Evolutionary conservation across 1,140 invertebrate species (phyloP).

Genomic region (Hyles vespertilio): DNA sequence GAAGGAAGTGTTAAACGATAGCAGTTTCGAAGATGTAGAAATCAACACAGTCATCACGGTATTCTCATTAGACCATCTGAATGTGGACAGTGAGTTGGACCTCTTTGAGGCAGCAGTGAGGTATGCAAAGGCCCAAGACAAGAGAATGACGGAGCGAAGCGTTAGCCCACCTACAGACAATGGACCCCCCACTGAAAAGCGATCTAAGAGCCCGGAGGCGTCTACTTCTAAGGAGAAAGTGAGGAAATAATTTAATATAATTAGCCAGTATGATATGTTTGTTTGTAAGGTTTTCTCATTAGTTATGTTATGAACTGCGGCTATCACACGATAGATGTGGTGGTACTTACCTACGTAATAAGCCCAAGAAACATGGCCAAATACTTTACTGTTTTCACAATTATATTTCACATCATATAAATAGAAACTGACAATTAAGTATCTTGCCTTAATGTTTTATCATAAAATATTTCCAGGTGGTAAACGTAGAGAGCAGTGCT

Average conservation of each 20-base stretch:
- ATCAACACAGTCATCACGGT: conserved; percentile 83
- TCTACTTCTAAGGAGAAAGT: conserved; percentile 57
- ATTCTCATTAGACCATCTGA: conserved; percentile 83
- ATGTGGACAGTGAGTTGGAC: conserved; percentile 84
- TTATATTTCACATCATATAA: too few relatives aligned
- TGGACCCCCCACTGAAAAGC: conserved; percentile 27
- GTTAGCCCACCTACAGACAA: conserved; percentile 34
- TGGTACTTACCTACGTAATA: too few relatives aligned
- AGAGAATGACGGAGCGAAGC: conserved; percentile 42
- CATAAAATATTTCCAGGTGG: conserved; percentile 33
- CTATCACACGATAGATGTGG: too few relatives aligned
- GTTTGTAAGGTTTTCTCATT: too few relatives aligned
- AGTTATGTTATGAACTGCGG: too few relatives aligned
- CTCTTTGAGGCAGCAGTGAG: conserved; percentile 83
- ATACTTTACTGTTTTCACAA: too few relatives aligned
- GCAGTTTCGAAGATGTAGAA: conserved; percentile 86
- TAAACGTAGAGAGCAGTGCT: conserved; percentile 59
- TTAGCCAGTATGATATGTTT: too few relatives aligned
- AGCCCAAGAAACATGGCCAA: too few relatives aligned
- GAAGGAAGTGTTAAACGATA: conserved; percentile 82
- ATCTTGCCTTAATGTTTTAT: too few relatives aligned
- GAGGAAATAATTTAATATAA: conserved; percentile 2
- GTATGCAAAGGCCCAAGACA: conserved; percentile 77
- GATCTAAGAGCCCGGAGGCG: conserved; percentile 43
- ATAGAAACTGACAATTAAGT: too few relatives aligned